A percentile compares a stretch with the other conserved stretches of the same genome.
phyloP scores from a whole-genome alignment of 2,888 invertebrate species.

The Tupiocoris notatus region DNA sequence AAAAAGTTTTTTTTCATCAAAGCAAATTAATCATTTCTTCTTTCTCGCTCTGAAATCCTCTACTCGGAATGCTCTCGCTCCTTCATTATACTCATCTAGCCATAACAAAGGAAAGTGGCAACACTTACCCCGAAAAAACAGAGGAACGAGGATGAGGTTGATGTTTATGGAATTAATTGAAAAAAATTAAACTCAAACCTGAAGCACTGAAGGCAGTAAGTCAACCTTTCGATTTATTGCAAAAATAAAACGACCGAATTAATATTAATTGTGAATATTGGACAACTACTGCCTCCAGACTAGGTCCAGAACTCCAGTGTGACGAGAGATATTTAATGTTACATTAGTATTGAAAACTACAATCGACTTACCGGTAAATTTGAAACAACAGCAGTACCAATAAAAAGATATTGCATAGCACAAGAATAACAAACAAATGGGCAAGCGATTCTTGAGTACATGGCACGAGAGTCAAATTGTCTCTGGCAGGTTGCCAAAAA shows the following conservation, averaged over 20 bases:
- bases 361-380: slow-evolving; percentile 34
- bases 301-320: slow-evolving; percentile 37
- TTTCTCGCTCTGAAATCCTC: too few species aligned
- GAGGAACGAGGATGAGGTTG: slow-evolving; percentile 3
- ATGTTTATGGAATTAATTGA: slow-evolving; percentile 6
- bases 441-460: neutral
- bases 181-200: slow-evolving; percentile 35
- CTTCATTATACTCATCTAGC: neutral
- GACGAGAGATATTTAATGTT: slow-evolving; percentile 34
- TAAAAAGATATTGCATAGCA: neutral
- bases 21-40: too few species aligned
- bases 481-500: neutral
- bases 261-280: neutral
- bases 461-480: neutral
- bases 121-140: slow-evolving; percentile 19
- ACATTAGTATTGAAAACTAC: slow-evolving; percentile 23
- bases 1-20: too few species aligned
- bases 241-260: neutral
- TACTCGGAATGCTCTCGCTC: neutral
- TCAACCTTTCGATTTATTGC: neutral
- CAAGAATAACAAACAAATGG: neutral
- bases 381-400: slow-evolving; percentile 22
- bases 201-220: slow-evolving; percentile 23
- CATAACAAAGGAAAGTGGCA: neutral
- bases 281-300: slow-evolving; percentile 13